Evolutionary conservation across 2,797 vertebrate species (phyloP).

Genomic region (Falco columbarius): DNA sequence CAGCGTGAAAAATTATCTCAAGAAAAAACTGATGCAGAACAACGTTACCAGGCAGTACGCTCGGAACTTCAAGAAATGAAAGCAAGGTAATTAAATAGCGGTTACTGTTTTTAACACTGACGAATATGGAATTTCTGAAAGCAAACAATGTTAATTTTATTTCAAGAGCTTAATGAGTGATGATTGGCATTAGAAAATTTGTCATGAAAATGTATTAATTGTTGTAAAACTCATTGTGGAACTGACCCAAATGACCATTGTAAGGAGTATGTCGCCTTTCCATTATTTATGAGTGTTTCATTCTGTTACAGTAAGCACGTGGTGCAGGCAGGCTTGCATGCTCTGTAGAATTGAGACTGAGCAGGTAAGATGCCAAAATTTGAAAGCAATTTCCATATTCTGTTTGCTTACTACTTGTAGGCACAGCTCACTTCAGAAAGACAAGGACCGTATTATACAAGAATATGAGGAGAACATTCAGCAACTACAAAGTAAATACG

Average conservation of each 20-base stretch:
- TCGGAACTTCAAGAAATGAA: conserved; percentile 87
- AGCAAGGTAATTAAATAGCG: conserved; percentile 65
- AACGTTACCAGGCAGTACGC: conserved; percentile 77
- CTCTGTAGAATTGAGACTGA: neutral
- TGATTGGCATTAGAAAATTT: neutral
- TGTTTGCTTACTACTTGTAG: conserved; percentile 73
- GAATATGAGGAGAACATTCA: conserved; percentile 80
- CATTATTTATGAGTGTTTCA: neutral
- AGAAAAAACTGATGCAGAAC: conserved; percentile 88
- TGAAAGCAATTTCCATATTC: neutral
- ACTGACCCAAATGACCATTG: neutral
- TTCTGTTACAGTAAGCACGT: neutral
- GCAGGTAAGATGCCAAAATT: neutral
- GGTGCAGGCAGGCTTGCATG: neutral
- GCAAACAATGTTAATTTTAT: neutral
- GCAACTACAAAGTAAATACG: conserved; percentile 82
- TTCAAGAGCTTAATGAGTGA: neutral
- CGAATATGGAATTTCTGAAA: neutral
- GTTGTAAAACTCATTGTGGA: neutral
- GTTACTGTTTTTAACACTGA: neutral
- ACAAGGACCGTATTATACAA: conserved; percentile 80
- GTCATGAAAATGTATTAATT: neutral
- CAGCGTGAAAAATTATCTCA: conserved; percentile 86
- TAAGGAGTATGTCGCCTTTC: neutral
- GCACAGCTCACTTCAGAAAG: conserved; percentile 78